phyloP scores from a whole-genome alignment of 2,113 vertebrate species.

The Hypanus sabinus region DNA sequence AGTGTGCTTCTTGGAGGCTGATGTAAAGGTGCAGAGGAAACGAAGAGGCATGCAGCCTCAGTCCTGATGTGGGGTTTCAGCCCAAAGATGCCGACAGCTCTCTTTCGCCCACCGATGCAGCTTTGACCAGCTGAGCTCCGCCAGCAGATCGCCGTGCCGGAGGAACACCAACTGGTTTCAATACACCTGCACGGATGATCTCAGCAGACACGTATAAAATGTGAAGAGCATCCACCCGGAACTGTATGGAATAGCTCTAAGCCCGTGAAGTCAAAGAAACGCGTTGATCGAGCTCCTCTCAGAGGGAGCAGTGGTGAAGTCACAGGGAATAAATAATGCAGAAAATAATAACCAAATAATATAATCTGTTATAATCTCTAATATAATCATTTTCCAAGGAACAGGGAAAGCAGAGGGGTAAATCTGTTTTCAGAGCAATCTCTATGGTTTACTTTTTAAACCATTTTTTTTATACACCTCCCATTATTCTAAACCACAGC shows the following conservation, averaged over 20 bases:
- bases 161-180: neutral
- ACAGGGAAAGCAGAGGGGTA: neutral
- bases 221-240: neutral
- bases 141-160: too few relatives aligned
- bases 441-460: neutral
- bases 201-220: neutral
- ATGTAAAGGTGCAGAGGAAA: conserved; percentile 17
- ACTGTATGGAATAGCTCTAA: neutral
- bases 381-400: neutral
- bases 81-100: too few relatives aligned
- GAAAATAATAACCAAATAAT: neutral
- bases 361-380: neutral
- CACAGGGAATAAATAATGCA: neutral
- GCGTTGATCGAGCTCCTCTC: neutral
- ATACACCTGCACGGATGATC: neutral
- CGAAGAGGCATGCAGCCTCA: neutral
- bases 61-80: too few relatives aligned
- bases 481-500: neutral
- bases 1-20: neutral
- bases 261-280: neutral
- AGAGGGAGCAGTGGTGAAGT: neutral
- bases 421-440: neutral
- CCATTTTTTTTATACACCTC: neutral
- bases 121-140: too few relatives aligned
- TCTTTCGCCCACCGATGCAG: too few relatives aligned